Conservation (phyloP, 1,140 invertebrate species). For the Drosophila pachea region DNA sequence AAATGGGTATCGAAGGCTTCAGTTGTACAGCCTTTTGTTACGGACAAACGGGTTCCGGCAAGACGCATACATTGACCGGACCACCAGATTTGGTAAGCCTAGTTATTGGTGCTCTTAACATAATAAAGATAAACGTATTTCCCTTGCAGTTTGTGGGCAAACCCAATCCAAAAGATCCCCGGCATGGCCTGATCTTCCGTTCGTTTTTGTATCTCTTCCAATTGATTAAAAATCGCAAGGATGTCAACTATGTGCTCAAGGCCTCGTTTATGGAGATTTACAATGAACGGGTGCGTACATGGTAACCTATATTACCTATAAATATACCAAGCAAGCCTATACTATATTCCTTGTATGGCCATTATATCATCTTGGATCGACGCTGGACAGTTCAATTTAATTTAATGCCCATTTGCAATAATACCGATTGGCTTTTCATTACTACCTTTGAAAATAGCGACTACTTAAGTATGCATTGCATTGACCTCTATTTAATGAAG, state of each 20-base stretch:
- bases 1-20: slow-evolving; percentile 96
- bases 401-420: slow-evolving; percentile 44
- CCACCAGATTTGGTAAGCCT: slow-evolving; percentile 88
- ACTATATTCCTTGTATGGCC: too few relatives aligned
- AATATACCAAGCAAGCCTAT: too few relatives aligned
- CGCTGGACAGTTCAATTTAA: slow-evolving; percentile 31
- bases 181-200: slow-evolving; percentile 92
- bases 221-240: slow-evolving; percentile 86
- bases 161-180: slow-evolving; percentile 79
- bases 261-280: slow-evolving; percentile 97
- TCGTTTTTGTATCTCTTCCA: slow-evolving; percentile 95
- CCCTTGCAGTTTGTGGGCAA: slow-evolving; percentile 63
- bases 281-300: slow-evolving; percentile 90
- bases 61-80: slow-evolving; percentile 96
- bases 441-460: slow-evolving; percentile 38
- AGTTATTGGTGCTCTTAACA: background rate
- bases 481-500: slow-evolving; percentile 61
- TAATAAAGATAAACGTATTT: background rate
- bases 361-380: background rate
- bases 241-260: slow-evolving; percentile 91
- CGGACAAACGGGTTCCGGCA: slow-evolving; percentile 97
- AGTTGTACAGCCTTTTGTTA: slow-evolving; percentile 97
- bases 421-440: slow-evolving; percentile 39
- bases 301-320: too few relatives aligned
- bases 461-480: slow-evolving; percentile 38